Evolutionary conservation across 2,888 invertebrate genomes (phyloP).

Genomic region (Agonopterix arenella): DNA sequence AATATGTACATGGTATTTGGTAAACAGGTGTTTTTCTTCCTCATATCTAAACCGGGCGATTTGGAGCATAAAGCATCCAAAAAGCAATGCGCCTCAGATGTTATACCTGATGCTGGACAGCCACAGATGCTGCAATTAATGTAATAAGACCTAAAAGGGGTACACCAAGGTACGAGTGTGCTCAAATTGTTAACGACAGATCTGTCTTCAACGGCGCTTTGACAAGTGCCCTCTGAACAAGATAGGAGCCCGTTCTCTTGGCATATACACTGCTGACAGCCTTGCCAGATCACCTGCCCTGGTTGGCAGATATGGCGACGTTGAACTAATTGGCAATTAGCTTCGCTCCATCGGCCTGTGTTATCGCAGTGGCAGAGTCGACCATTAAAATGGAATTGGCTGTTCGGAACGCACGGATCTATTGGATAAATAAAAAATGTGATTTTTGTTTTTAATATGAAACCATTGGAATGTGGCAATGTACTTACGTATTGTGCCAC

Average conservation of each 20-base stretch:
- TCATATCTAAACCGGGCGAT: slow-evolving; percentile 15
- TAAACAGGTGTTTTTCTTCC: slow-evolving; percentile 42
- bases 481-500: slow-evolving; percentile 39
- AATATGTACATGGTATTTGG: slow-evolving; percentile 62
- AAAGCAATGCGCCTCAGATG: slow-evolving; percentile 52
- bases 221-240: slow-evolving; percentile 41
- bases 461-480: slow-evolving; percentile 1
- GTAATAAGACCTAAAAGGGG: slow-evolving; percentile 52
- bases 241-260: slow-evolving; percentile 42
- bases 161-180: slow-evolving; percentile 31
- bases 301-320: slow-evolving; percentile 40
- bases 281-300: slow-evolving; percentile 49
- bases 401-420: slow-evolving; percentile 57
- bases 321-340: slow-evolving; percentile 32
- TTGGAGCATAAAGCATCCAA: slow-evolving; percentile 42
- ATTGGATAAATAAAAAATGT: slow-evolving; percentile 4
- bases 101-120: slow-evolving; percentile 52
- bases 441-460: slow-evolving; percentile 3
- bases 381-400: slow-evolving; percentile 45
- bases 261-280: slow-evolving; percentile 56
- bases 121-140: slow-evolving; percentile 56
- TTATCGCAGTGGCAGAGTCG: slow-evolving; percentile 46
- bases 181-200: not conserved
- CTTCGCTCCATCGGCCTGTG: slow-evolving; percentile 42
- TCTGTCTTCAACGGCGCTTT: not conserved